Base-by-base conservation (phyloP, 1,140 invertebrate genomes). In the Zaprionus africanus region DNA sequence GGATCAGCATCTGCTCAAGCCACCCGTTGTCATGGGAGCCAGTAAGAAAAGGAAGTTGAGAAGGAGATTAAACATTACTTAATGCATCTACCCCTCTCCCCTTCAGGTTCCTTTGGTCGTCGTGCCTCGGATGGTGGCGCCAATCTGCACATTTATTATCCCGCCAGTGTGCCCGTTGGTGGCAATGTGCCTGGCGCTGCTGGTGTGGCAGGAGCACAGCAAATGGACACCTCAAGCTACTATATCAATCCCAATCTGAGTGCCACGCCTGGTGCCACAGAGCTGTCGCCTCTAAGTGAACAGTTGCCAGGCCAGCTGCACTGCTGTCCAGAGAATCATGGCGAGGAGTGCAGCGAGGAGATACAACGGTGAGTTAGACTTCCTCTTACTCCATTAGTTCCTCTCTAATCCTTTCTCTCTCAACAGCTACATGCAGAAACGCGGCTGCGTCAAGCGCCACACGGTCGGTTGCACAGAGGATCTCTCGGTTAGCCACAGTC, bases 111-210 rank as follows among this genome's bases (percentile, higher is more conserved):
- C 56, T 97, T 98, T 93, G 97, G 97, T 49, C 94, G 98, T 62
- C 95, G 98, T 85, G 98, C 98, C 57, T 99, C 98, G 6, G 98
- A 99, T 94, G 98, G 98, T 81, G 98, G 98, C 60, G 98, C 98
- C 49, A 98, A 99, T 94, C 95, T 98, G 41, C 96, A 97, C 76
- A 96, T 96, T 82, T 96, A 95, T 82, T 96, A 95, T 92, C 95
- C 95, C 82, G 95, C 79, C 79, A 66, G 69, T 36, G 62, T 79
- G 19, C 57, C 85, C 65, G 72, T 63, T 62, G 49, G 74, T 58
- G 68, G 75, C 75, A 73, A n/a, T 58, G 72, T 26, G 65, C 57
- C 17, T 24, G 68, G 66, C 2, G 61, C 43, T 2, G 57, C 72
- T 9, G 69, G 62, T 12, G 72, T 53, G 28, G 72, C 57, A 0